phyloP scores from a whole-genome alignment of 2,113 vertebrate species.

The Galemys pyrenaicus region DNA sequence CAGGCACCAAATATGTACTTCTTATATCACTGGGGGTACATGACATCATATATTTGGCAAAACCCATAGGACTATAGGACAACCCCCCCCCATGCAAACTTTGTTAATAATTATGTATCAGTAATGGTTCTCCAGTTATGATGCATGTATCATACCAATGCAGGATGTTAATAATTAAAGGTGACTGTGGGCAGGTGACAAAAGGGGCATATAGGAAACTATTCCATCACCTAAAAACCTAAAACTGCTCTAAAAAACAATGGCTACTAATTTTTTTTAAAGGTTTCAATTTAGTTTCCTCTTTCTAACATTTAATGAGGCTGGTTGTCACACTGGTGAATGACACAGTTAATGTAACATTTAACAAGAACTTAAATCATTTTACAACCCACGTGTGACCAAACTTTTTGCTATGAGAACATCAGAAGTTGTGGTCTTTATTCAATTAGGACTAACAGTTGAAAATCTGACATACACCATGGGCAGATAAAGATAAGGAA shows the following conservation, averaged over 20 bases:
- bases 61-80: neutral
- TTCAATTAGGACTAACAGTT: neutral
- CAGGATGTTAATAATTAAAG: neutral
- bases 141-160: neutral
- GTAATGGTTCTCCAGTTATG: neutral
- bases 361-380: neutral
- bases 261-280: neutral
- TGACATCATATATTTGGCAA: neutral
- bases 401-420: neutral
- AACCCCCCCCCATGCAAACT: neutral
- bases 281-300: no score
- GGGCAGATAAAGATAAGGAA: neutral
- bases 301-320: neutral
- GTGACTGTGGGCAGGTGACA: neutral
- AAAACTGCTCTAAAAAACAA: conserved; percentile 22
- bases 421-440: neutral
- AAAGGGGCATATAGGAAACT: neutral
- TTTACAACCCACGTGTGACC: neutral
- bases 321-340: neutral
- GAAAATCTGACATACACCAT: neutral
- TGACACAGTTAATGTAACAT: neutral
- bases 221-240: neutral
- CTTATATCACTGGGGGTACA: neutral
- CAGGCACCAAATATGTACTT: neutral
- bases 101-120: neutral